A percentile compares a stretch with the other conserved stretches of the same genome.
phyloP scores from a whole-genome alignment of 1,140 invertebrate genomes.

The Triops cancriformis region DNA sequence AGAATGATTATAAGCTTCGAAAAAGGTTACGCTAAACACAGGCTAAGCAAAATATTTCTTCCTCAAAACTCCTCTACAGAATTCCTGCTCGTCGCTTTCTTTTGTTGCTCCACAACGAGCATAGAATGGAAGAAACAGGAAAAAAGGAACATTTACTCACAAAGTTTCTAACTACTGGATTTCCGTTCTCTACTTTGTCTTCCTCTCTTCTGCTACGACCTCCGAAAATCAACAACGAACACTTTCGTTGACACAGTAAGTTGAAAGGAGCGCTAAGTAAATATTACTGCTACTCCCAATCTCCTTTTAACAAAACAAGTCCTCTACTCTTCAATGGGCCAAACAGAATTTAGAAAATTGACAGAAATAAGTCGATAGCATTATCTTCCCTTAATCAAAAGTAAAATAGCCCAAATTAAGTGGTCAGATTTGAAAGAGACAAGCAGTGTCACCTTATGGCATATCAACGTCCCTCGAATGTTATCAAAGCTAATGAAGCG shows the following conservation, averaged over 20 bases:
- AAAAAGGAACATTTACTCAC: neutral
- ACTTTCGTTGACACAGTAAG: neutral
- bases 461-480: neutral
- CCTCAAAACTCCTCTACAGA: neutral
- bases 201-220: neutral
- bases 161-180: neutral
- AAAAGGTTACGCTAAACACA: neutral
- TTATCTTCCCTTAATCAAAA: no score
- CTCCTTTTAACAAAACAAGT: neutral
- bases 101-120: neutral
- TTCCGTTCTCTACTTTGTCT: neutral
- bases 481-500: neutral
- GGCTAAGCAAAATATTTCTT: neutral
- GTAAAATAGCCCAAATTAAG: no score
- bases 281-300: neutral
- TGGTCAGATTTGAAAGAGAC: no score
- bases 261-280: neutral
- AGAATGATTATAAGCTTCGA: neutral
- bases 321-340: neutral
- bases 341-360: no score
- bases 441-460: neutral
- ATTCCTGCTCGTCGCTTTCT: neutral
- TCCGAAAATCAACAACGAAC: neutral
- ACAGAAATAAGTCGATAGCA: no score
- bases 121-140: neutral